A percentile compares a stretch with the other conserved stretches of the same genome.
These are phyloP conservation scores for Takifugu bimaculatus DNA, from an alignment of 2,113 vertebrate species.

Conservation along the genomic window DNA sequence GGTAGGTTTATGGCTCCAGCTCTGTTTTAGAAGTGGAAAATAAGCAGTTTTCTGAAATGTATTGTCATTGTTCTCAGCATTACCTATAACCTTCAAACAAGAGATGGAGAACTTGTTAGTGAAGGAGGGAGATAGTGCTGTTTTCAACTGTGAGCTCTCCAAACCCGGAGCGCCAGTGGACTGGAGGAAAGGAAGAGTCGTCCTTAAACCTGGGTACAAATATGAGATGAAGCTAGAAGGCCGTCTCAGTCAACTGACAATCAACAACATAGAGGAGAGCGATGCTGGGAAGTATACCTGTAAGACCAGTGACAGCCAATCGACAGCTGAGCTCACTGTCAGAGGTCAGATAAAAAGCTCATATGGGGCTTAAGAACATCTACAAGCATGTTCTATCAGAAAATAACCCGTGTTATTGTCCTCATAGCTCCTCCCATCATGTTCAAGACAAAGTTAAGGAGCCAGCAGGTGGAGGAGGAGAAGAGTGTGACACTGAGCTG, in stretches of 20 bases:
- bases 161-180: conserved; percentile 68
- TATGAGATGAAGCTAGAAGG: conserved; percentile 76
- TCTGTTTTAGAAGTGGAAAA: too few species aligned
- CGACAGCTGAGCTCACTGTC: conserved; percentile 67
- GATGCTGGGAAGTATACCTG: conserved; percentile 78
- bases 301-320: conserved; percentile 69
- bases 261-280: conserved; percentile 68
- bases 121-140: conserved; percentile 64
- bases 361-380: neutral
- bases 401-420: neutral
- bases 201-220: conserved; percentile 75
- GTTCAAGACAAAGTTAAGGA: conserved; percentile 81
- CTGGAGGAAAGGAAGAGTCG: conserved; percentile 74
- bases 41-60: neutral
- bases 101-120: conserved; percentile 57
- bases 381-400: too few species aligned
- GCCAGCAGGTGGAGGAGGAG: conserved; percentile 81
- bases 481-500: conserved; percentile 76
- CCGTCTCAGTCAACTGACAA: conserved; percentile 52
- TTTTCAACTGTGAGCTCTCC: conserved; percentile 72
- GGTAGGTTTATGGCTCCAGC: conserved; percentile 46
- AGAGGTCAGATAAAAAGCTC: conserved; percentile 44
- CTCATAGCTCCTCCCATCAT: conserved; percentile 72
- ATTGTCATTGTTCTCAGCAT: conserved; percentile 25
- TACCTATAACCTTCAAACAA: conserved; percentile 64